These are phyloP conservation scores for Chrysina gloriosa DNA, from an alignment of 2,888 invertebrate genomes.

Conservation along the genomic window DNA sequence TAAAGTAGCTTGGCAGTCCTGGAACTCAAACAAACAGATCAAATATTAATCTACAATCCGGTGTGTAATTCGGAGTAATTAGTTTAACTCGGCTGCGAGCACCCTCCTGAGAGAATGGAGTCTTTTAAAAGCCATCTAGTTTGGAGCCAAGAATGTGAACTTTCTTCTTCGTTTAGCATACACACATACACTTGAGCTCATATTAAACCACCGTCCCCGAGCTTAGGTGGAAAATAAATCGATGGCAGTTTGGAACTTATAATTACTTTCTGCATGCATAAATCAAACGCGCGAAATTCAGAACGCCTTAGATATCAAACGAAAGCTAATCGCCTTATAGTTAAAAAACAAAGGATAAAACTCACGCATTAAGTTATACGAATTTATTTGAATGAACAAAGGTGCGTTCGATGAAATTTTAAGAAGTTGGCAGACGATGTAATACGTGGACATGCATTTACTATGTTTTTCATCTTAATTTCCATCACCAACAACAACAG, in stretches of 20 bases:
- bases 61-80: slow-evolving; percentile 42
- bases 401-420: no score
- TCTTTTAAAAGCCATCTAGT: slow-evolving; percentile 10
- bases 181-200: neutral
- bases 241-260: slow-evolving; percentile 12
- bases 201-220: slow-evolving; percentile 10
- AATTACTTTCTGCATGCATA: slow-evolving; percentile 22
- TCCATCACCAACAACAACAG: no score
- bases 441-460: no score
- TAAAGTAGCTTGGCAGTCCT: slow-evolving; percentile 34
- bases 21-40: slow-evolving; percentile 44
- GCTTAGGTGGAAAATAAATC: slow-evolving; percentile 6
- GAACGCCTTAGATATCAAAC: neutral
- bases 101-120: slow-evolving; percentile 11
- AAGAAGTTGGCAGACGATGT: no score
- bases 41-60: slow-evolving; percentile 45
- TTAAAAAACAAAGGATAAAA: no score
- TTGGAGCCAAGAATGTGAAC: neutral
- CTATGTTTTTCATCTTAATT: no score
- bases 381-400: no score
- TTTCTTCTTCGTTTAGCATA: slow-evolving; percentile 14
- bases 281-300: slow-evolving; percentile 1
- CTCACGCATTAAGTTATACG: no score
- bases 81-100: slow-evolving; percentile 36
- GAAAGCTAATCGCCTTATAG: neutral